A percentile compares a stretch with the other conserved stretches of the same genome.
These are phyloP conservation scores for Gulo gulo DNA, from an alignment of 2,113 vertebrate species.

Conservation along the genomic window DNA sequence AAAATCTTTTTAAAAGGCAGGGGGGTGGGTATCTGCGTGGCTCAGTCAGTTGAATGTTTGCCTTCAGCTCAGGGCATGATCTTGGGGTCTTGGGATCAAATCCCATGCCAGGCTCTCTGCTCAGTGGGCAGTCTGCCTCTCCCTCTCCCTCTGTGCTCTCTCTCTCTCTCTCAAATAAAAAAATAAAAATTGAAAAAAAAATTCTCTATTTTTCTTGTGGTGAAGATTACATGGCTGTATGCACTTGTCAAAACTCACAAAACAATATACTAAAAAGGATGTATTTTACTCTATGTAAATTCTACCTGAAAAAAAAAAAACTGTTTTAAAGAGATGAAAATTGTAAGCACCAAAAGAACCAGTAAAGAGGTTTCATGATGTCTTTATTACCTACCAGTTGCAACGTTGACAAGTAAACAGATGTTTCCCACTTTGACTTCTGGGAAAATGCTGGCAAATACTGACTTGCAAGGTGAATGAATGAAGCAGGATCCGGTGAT, in stretches of 20 bases:
- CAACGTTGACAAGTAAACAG: background rate
- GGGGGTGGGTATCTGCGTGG: too few species aligned
- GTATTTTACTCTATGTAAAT: background rate
- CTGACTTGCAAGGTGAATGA: background rate
- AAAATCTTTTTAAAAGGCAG: too few species aligned
- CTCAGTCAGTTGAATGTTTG: too few species aligned
- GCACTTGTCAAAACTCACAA: background rate
- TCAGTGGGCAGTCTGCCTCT: too few species aligned
- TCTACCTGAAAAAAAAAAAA: background rate
- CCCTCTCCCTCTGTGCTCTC: too few species aligned
- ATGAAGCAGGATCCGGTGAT: background rate
- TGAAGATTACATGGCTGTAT: background rate
- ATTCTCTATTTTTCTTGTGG: background rate
- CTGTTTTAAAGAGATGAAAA: background rate
- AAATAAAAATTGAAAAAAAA: background rate
- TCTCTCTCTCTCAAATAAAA: background rate
- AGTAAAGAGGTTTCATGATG: background rate
- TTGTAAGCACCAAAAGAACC: background rate
- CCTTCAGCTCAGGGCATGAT: too few species aligned
- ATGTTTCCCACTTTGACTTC: background rate
- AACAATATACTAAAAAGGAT: background rate
- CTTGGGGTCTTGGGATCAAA: too few species aligned
- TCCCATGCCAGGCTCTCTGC: too few species aligned
- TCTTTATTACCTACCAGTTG: background rate
- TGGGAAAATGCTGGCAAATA: background rate